Evolutionary conservation across 2,888 invertebrate genomes (phyloP), one percentile per base, ranked within the genome.

Genomic region (Fragum sueziense): DNA sequence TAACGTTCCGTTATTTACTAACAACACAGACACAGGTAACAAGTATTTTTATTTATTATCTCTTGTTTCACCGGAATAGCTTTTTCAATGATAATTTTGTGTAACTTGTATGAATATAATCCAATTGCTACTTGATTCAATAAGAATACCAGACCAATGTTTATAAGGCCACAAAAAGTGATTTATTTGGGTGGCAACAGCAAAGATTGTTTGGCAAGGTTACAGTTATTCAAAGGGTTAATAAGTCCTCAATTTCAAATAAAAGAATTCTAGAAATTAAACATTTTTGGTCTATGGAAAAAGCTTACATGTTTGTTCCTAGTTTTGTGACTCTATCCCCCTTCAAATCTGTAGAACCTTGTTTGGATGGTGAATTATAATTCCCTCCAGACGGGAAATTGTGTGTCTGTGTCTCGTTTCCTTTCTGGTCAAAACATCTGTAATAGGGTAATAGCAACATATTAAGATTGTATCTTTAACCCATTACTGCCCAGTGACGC

Each of bases 251-350:
- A n/a, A n/a, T n/a, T n/a, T n/a, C n/a, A n/a, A n/a, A n/a, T n/a
- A n/a, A n/a, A n/a, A n/a, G n/a, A n/a, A n/a, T n/a, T n/a, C n/a
- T n/a, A n/a, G n/a, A n/a, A n/a, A n/a, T n/a, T n/a, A n/a, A n/a
- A n/a, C n/a, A n/a, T n/a, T n/a, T n/a, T n/a, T n/a, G n/a, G n/a
- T n/a, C n/a, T n/a, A n/a, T n/a, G n/a, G n/a, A n/a, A 22, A 25
- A 25, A 61, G 3, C 89, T 87, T 86, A 94, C 93, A 94, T 93
- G 88, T 94, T 94, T 37, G 90, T 90, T 33, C 94, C 94, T 54
- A 94, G 89, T 62, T 88, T 91, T 2, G 92, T 93, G n/a, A 91
- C 89, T 31, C 94, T 87, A 82, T 92, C 91, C 3, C 93, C 92
- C 37, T 79, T 88, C 61, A 89, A 75, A 31, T 90, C 92, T 82